These are phyloP conservation scores for Gambelia wislizenii DNA, from an alignment of 2,797 vertebrate genomes.

Conservation along the genomic window DNA sequence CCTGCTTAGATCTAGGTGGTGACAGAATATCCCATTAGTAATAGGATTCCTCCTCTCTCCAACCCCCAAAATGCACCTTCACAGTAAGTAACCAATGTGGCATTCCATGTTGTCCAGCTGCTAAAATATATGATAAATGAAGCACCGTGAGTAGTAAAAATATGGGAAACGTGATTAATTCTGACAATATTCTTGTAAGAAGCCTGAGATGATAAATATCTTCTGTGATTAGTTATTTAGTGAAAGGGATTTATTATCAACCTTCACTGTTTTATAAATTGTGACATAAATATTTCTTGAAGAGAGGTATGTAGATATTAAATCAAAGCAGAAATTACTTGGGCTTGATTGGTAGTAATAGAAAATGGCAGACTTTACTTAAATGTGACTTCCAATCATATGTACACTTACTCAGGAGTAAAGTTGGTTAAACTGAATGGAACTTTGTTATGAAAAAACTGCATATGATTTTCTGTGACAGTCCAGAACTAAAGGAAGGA, in stretches of 20 bases:
- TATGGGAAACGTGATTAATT: constrained; percentile 86
- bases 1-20: too few relatives aligned
- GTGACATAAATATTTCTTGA: constrained; percentile 72
- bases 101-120: constrained; percentile 76
- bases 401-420: not conserved
- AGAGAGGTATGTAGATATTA: constrained; percentile 71
- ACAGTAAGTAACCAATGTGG: too few relatives aligned
- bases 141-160: constrained; percentile 78
- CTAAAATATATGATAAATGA: constrained; percentile 83
- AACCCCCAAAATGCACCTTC: too few relatives aligned
- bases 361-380: constrained; percentile 76
- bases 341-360: constrained; percentile 73
- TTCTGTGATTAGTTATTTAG: constrained; percentile 86
- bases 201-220: constrained; percentile 87
- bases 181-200: constrained; percentile 87
- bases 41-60: too few relatives aligned
- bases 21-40: too few relatives aligned
- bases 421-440: not conserved
- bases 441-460: not conserved
- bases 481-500: constrained; percentile 65
- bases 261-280: constrained; percentile 85
- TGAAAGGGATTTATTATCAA: constrained; percentile 82
- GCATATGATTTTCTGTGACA: constrained; percentile 65
- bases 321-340: constrained; percentile 75
- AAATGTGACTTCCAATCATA: constrained; percentile 41